Conservation (phyloP, 2,797 vertebrate genomes). For the Pempheris klunzingeri region DNA sequence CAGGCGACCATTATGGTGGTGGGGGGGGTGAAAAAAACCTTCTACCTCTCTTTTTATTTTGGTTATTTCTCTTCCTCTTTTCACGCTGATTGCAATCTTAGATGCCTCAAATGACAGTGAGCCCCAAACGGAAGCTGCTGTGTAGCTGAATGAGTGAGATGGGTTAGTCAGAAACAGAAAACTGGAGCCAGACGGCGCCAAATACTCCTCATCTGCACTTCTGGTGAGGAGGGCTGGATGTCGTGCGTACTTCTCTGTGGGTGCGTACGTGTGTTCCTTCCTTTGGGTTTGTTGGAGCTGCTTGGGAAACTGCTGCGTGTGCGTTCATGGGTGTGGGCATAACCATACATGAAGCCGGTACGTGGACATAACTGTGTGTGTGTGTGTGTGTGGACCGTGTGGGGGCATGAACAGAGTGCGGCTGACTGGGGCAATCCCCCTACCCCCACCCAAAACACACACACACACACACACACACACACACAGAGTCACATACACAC, state of each 20-base stretch:
- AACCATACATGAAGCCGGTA: too few species aligned
- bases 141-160: background rate
- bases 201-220: slow-evolving; percentile 23
- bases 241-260: background rate
- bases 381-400: slow-evolving; percentile 33
- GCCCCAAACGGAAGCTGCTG: background rate
- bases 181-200: background rate
- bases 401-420: slow-evolving; percentile 51
- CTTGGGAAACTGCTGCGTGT: slow-evolving; percentile 23
- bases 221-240: background rate
- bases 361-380: too few species aligned
- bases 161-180: background rate
- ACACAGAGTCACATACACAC: slow-evolving; percentile 21
- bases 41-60: slow-evolving; percentile 18
- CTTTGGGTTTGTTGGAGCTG: slow-evolving; percentile 5
- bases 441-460: slow-evolving; percentile 49
- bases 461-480: slow-evolving; percentile 23
- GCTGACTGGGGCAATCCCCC: slow-evolving; percentile 65
- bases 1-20: background rate
- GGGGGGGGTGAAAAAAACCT: background rate
- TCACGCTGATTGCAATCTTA: slow-evolving; percentile 6
- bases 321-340: slow-evolving; percentile 32
- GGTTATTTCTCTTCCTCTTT: slow-evolving; percentile 10
- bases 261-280: background rate
- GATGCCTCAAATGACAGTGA: background rate